Evolutionary conservation across 2,113 vertebrate species (phyloP).

Genomic region (Protomyctophum bolini): DNA sequence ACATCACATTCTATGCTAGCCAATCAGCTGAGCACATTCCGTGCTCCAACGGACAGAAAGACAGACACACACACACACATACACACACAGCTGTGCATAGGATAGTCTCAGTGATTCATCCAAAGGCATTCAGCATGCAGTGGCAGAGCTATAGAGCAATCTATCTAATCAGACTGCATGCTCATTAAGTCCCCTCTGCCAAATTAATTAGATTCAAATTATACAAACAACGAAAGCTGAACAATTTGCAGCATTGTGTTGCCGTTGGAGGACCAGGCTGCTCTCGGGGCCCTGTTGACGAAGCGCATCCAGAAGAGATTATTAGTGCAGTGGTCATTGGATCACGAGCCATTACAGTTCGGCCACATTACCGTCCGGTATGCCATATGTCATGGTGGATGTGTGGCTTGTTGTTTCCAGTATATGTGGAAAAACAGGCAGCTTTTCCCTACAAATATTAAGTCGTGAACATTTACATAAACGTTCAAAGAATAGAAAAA

Average conservation of each 20-base stretch:
- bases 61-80: no score
- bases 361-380: constrained; percentile 35
- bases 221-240: constrained; percentile 67
- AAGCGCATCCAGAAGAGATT: constrained; percentile 48
- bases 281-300: constrained; percentile 41
- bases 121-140: not conserved
- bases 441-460: no score
- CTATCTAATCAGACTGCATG: constrained; percentile 3
- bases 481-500: no score
- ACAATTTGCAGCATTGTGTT: constrained; percentile 54
- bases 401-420: constrained; percentile 10
- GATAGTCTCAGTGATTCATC: no score
- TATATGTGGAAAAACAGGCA: not conserved
- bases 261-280: constrained; percentile 46
- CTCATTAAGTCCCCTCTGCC: constrained; percentile 48
- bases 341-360: constrained; percentile 45
- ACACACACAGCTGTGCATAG: no score
- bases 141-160: constrained; percentile 26
- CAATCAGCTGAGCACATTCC: no score
- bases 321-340: constrained; percentile 51
- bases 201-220: constrained; percentile 67
- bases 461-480: no score
- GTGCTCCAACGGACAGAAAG: no score
- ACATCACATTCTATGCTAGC: no score
- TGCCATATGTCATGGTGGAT: constrained; percentile 40